A percentile compares a stretch with the other conserved stretches of the same genome.
Conservation (phyloP, 2,888 invertebrate genomes). For the Tachina lurida region DNA sequence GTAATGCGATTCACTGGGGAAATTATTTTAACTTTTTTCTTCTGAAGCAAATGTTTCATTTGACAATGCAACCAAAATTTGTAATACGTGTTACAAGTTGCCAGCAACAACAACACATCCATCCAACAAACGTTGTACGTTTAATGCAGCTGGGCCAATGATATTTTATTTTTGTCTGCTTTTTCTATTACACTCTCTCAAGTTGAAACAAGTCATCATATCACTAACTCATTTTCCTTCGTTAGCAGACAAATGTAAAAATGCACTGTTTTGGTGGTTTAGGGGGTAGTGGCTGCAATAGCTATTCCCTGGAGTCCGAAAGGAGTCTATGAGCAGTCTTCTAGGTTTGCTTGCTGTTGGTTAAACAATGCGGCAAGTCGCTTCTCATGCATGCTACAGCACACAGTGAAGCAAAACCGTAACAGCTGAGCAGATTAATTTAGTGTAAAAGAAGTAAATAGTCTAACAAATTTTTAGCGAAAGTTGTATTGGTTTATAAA, state of each 20-base stretch:
- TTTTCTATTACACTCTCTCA: background rate
- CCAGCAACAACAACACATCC: constrained; percentile 6
- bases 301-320: constrained; percentile 16
- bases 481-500: too few species aligned
- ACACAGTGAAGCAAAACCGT: too few species aligned
- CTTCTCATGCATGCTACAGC: background rate
- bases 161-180: constrained; percentile 11
- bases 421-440: too few species aligned
- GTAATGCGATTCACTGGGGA: constrained; percentile 65
- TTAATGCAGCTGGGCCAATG: constrained; percentile 30
- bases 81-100: constrained; percentile 26
- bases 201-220: constrained; percentile 18
- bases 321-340: constrained; percentile 1
- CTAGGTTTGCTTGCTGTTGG: constrained; percentile 19
- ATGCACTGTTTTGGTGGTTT: background rate
- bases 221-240: constrained; percentile 14
- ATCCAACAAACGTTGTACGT: constrained; percentile 3
- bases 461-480: too few species aligned
- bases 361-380: constrained; percentile 4
- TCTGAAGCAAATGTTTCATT: constrained; percentile 49
- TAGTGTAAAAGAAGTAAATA: too few species aligned
- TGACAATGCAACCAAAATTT: constrained; percentile 58
- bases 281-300: constrained; percentile 42
- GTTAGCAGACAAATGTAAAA: background rate
- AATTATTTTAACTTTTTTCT: constrained; percentile 63